A percentile compares a stretch with the other conserved stretches of the same genome.
Conservation (phyloP, 2,113 vertebrate genomes). For the Eurystomus gularis region DNA sequence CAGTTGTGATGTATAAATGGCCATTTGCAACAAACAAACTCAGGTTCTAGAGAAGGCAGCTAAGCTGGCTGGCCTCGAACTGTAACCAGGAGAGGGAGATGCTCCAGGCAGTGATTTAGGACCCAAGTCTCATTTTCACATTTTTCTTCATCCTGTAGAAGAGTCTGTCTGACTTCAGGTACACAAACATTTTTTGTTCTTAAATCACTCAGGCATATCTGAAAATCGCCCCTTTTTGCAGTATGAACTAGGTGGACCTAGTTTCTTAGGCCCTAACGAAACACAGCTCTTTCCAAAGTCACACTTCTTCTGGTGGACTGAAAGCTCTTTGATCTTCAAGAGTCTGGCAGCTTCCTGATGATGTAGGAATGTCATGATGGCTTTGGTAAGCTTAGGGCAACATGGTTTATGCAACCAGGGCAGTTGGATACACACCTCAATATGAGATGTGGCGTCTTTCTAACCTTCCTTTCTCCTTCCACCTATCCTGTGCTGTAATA, state of each 20-base stretch:
- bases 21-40: not conserved
- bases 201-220: not conserved
- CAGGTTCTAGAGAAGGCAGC: not conserved
- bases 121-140: not conserved
- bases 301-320: not conserved
- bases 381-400: not conserved
- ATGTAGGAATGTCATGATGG: not conserved
- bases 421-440: not conserved
- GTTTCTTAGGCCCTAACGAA: not conserved
- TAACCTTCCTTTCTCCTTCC: not conserved
- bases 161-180: not conserved
- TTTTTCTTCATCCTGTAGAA: not conserved
- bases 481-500: not conserved
- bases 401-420: not conserved
- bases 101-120: not conserved
- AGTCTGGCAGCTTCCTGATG: not conserved
- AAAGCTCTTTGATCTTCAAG: not conserved
- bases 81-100: not conserved
- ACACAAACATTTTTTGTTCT: not conserved
- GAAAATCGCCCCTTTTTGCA: not conserved
- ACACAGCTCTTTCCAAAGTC: not conserved
- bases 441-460: not conserved
- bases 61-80: not conserved
- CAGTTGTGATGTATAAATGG: not conserved
- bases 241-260: not conserved